Conservation (phyloP, 2,797 vertebrate genomes). For the Novumbra hubbsi region DNA sequence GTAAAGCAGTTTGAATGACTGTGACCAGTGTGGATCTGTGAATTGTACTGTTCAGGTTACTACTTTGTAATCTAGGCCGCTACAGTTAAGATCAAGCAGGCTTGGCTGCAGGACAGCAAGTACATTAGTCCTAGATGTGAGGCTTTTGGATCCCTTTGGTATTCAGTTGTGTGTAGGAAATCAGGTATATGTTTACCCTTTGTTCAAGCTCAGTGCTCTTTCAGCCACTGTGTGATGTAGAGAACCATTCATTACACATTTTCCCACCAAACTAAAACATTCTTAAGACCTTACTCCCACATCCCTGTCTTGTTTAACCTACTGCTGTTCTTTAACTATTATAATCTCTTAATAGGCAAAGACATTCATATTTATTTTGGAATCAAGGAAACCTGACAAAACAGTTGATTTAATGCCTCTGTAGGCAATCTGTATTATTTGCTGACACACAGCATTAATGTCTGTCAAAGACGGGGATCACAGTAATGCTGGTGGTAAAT, state of each 20-base stretch:
- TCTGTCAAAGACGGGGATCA: slow-evolving; percentile 28
- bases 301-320: slow-evolving; percentile 26
- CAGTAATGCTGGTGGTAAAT: slow-evolving; percentile 29
- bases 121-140: slow-evolving; percentile 16
- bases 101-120: slow-evolving; percentile 25
- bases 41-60: slow-evolving; percentile 12
- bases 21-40: neutral
- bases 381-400: neutral
- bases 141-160: slow-evolving; percentile 1
- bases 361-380: slow-evolving; percentile 35
- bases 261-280: slow-evolving; percentile 22
- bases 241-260: slow-evolving; percentile 7
- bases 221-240: neutral
- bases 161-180: neutral
- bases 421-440: neutral
- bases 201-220: neutral
- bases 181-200: neutral
- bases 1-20: slow-evolving; percentile 10
- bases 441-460: slow-evolving; percentile 9
- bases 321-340: slow-evolving; percentile 23
- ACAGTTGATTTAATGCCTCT: neutral
- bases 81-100: slow-evolving; percentile 22
- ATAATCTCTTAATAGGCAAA: slow-evolving; percentile 51
- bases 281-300: slow-evolving; percentile 42
- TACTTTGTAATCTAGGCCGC: neutral